These are phyloP conservation scores for Neoascia interrupta DNA, from an alignment of 2,888 invertebrate genomes.

Conservation along the genomic window DNA sequence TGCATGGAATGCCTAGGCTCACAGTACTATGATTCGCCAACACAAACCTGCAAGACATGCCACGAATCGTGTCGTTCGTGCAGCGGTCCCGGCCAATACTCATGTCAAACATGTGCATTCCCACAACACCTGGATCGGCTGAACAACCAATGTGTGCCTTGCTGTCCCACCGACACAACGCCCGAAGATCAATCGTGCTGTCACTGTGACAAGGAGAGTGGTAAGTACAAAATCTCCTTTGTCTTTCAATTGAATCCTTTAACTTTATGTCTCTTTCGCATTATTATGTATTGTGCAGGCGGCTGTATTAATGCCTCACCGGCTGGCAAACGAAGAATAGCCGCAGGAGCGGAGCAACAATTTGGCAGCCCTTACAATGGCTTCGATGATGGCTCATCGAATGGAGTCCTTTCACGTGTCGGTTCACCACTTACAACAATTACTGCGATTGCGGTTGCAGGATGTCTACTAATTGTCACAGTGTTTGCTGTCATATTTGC, in stretches of 20 bases:
- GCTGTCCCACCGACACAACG: slow-evolving; percentile 82
- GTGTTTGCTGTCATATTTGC: slow-evolving; percentile 87
- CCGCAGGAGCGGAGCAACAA: slow-evolving; percentile 81
- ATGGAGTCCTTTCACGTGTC: slow-evolving; percentile 75
- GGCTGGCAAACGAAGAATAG: slow-evolving; percentile 87
- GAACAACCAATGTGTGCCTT: slow-evolving; percentile 88
- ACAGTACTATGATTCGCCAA: slow-evolving; percentile 86
- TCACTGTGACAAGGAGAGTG: slow-evolving; percentile 85
- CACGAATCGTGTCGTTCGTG: slow-evolving; percentile 85
- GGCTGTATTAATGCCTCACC: slow-evolving; percentile 87
- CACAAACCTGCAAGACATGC: slow-evolving; percentile 85
- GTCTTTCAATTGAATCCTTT: neutral
- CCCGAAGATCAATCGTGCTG: slow-evolving; percentile 83
- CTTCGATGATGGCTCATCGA: slow-evolving; percentile 70
- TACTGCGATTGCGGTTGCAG: slow-evolving; percentile 84
- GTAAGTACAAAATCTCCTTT: slow-evolving; percentile 76
- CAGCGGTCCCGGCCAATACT: slow-evolving; percentile 85
- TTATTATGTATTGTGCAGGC: too few relatives aligned
- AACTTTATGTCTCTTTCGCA: neutral
- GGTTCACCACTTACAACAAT: slow-evolving; percentile 83
- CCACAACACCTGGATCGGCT: slow-evolving; percentile 85
- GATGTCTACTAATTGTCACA: slow-evolving; percentile 85
- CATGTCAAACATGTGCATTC: slow-evolving; percentile 84
- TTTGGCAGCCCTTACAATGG: slow-evolving; percentile 73
- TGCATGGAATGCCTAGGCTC: slow-evolving; percentile 88